Evolutionary conservation across 2,113 vertebrate species (phyloP), one percentile per base, ranked within the genome.

Genomic region (Catagonus wagneri): DNA sequence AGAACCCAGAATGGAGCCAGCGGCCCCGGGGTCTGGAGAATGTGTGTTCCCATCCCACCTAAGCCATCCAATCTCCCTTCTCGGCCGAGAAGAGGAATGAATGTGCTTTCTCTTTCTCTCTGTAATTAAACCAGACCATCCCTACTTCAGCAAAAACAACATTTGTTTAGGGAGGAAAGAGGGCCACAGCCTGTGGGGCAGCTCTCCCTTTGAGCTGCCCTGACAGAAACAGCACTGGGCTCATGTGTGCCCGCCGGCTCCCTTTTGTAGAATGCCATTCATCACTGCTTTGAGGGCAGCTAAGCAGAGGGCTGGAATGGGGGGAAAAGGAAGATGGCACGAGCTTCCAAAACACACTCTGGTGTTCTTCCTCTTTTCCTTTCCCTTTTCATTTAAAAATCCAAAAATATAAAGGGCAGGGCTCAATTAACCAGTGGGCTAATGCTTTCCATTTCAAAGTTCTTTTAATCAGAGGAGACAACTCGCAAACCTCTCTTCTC

Each of bases 381-480:
- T 78, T 27, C 72, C 56, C 22, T 85, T 95, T 90, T 86, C 89
- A 84, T 91, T 94, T 95, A 85, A 87, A 97, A 97, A 54, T 85
- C 95, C 94, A 90, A 84, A 81, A 96, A 94, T 78, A 69, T 74
- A 88, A 95, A 90, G 92, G 60, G 60, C 76, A 90, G 65, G 44
- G 71, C 76, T 78, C 92, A 44, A 63, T 81, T 95, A 80, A 96
- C 95, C 89, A 84, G 76, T 93, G 83, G 69, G 89, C 87, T 72
- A 72, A 89, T 88, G 93, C 83, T 97, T 95, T 97, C 92, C 95
- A 96, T 96, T 96, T 96, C 93, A 96, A 97, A 97, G 96, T 54
- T 80, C 86, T 79, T 97, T 93, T 96, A 81, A 97, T 97, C 89
- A 84, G 76, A 95, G 61, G 65, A 93, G 75, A 74, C 79, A 86